Base-by-base conservation (phyloP, 2,888 invertebrate genomes). In the Philonicus albiceps region DNA sequence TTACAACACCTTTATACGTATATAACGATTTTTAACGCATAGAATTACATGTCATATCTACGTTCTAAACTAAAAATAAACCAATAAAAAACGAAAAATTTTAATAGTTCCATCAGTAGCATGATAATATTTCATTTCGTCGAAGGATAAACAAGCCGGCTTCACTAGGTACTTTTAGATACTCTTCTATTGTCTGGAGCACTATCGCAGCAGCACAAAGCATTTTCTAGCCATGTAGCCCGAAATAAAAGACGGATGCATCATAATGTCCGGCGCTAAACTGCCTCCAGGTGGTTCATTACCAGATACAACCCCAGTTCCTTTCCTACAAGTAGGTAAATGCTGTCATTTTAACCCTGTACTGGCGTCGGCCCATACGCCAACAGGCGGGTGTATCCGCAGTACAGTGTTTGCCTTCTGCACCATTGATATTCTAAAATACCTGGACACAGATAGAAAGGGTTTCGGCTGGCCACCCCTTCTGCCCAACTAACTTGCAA, bases 251-350 rank as follows among this genome's bases (percentile, higher is more conserved):
- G 72, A 55, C 83, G 72, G 37, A 72, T 72, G 72, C 55, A 83
- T 19, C 19, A 6, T 64, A 30, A 37, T 72, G 83, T 64, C 72
- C 83, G 37, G 83, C 40, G 64, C 37, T 27, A 34, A 83, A 83
- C 55, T 83, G 72, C 64, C 83, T 37, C 64, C 34, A 64, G 83
- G 83, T 37, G 83, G 83, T 83, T 83, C 64, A 72, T 80, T 53
- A 80, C 80, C 27, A 49, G 80, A 31, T 53, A 80, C 80, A 80
- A 80, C 8, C 80, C 80, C 80, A 37, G 83, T 40, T 55, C 83
- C 83, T 83, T 83, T 83, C 22, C 83, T 83, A 55, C 72, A 83
- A 83, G 64, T 64, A 83, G 83, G 83, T 64, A 83, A 64, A 55
- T 40, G 83, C 37, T 83, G 83, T 83, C 83, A 83, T 83, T 83